A percentile compares a stretch with the other conserved stretches of the same genome.
These are phyloP conservation scores for Alosa sapidissima DNA, from an alignment of 2,797 vertebrate genomes.

Conservation along the genomic window DNA sequence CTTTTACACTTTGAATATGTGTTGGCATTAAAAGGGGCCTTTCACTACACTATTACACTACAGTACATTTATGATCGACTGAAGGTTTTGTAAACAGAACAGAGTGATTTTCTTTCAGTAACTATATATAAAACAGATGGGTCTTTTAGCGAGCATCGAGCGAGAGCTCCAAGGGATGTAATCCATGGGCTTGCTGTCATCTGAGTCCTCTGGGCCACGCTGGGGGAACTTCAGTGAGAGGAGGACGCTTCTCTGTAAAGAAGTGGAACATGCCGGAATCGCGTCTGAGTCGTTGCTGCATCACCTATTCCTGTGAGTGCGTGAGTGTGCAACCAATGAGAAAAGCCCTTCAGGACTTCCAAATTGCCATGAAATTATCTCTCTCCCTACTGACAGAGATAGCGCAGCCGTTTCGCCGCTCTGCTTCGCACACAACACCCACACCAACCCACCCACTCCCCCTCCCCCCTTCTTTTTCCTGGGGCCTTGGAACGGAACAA, in stretches of 20 bases:
- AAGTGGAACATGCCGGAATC: constrained; percentile 68
- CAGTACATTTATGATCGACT: not conserved
- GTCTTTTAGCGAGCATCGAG: not conserved
- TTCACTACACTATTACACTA: not conserved
- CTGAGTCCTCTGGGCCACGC: not conserved
- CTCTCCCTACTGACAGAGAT: constrained; percentile 77
- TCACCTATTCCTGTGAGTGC: constrained; percentile 76
- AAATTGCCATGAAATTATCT: constrained; percentile 88
- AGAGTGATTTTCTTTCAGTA: not conserved
- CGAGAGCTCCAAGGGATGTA: not conserved
- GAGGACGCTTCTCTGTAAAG: constrained; percentile 66
- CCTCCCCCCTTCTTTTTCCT: constrained; percentile 67
- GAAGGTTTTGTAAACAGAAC: not conserved
- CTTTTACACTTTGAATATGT: not conserved
- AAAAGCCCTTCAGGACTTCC: constrained; percentile 78
- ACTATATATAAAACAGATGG: not conserved
- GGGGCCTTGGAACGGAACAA: constrained; percentile 72
- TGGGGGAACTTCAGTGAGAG: constrained; percentile 32
- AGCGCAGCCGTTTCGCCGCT: constrained; percentile 68
- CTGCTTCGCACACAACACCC: constrained; percentile 23
- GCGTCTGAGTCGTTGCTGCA: constrained; percentile 65
- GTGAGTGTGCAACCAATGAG: constrained; percentile 68
- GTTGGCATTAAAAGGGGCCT: not conserved
- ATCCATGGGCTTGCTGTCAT: not conserved
- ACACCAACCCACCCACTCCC: not conserved